Base-by-base conservation (phyloP, 2,797 vertebrate genomes). In the Synanceia verrucosa region DNA sequence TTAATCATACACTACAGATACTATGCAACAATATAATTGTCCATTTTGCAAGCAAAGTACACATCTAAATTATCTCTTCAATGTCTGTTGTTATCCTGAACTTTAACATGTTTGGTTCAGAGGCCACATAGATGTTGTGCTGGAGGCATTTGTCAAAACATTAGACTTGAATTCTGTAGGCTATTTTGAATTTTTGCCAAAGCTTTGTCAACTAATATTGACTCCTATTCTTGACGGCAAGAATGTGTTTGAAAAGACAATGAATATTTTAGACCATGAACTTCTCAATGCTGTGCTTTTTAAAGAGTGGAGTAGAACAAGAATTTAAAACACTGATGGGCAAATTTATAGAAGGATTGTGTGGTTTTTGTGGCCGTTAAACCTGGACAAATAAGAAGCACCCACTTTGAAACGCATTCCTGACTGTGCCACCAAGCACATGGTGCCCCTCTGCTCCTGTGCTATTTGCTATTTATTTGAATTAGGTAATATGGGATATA, bases 231-330 rank as follows among this genome's bases (percentile, higher is more conserved):
- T 72, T 73, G 55, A 59, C 41, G 33, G 11, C 69, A 65, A 18
- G 37, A n/a, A 41, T 23, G 1, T 69, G 41, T 71, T 64, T 28
- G 31, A 76, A 48, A 78, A 73, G 24, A 52, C 5, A 46, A 46
- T 88, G 59, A 79, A 88, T 76, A 79, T 79, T 80, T 77, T 62
- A 82, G 52, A 37, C 3, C 10, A 9, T 56, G 59, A 82, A 80
- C 71, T 79, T 70, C 41, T 77, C 59, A 76, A 62, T 50, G 52
- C 39, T 36, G 55, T 53, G 33, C 59, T 44, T 64, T 59, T 21
- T 34, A 34, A 65, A 59, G 51, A 58, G 28, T 31, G 12, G 39
- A 66, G 55, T 23, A 67, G 34, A 76, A 50, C 29, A 73, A 70
- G 33, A 65, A 64, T 63, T 34, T 55, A 65, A 68, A 74, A 70